Conservation (phyloP, 2,113 vertebrate genomes). For the Anguilla japonica region DNA sequence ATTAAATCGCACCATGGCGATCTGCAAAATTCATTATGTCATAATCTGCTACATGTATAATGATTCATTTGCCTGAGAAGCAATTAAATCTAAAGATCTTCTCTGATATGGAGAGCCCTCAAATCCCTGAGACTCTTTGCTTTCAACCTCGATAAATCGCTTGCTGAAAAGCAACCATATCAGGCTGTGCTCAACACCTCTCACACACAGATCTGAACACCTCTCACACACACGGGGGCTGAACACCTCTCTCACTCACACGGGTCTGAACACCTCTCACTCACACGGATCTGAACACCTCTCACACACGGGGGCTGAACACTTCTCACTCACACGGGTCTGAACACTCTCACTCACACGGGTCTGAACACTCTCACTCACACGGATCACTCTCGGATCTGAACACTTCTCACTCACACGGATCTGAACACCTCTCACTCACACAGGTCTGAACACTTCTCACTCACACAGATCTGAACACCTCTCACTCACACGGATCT, state of each 20-base stretch:
- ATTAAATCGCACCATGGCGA: neutral
- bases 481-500: too few relatives aligned
- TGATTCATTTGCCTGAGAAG: neutral
- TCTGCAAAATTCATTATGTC: neutral
- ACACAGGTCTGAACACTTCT: too few relatives aligned
- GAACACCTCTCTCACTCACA: neutral
- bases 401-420: too few relatives aligned
- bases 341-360: too few relatives aligned
- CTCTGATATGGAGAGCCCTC: neutral
- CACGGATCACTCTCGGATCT: too few relatives aligned
- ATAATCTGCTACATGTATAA: neutral
- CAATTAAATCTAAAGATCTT: neutral
- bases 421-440: too few relatives aligned
- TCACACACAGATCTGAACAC: neutral
- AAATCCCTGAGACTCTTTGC: neutral
- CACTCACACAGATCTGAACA: too few relatives aligned
- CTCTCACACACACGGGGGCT: neutral
- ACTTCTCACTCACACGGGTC: too few relatives aligned
- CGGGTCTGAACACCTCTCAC: neutral
- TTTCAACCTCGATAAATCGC: neutral
- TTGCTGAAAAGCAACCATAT: neutral
- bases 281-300: neutral
- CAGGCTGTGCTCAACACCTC: too few relatives aligned
- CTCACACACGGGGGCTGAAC: too few relatives aligned
- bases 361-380: too few relatives aligned